phyloP scores from a whole-genome alignment of 2,888 invertebrate species.

The Kryphioiulus occultus region DNA sequence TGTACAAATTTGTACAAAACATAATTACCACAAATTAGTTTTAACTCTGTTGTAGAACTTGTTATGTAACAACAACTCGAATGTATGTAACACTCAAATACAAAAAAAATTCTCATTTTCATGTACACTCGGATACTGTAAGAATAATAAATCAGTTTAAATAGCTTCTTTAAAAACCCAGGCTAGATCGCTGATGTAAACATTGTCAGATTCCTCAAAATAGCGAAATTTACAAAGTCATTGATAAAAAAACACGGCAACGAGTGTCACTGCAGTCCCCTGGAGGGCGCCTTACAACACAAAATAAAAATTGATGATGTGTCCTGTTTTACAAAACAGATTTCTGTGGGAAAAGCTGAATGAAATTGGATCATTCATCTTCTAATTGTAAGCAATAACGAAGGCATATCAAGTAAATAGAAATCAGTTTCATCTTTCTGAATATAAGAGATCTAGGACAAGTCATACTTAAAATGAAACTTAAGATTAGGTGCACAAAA shows the following conservation, averaged over 20 bases:
- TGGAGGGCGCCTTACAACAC: neutral
- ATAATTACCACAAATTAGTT: too few species aligned
- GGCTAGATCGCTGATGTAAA: too few species aligned
- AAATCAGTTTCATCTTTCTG: neutral
- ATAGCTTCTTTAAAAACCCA: too few species aligned
- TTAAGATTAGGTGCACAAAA: neutral
- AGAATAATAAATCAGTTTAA: too few species aligned
- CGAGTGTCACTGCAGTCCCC: neutral
- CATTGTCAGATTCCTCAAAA: neutral
- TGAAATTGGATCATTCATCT: slow-evolving; percentile 1
- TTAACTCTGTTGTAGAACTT: too few species aligned
- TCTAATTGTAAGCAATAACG: slow-evolving; percentile 1
- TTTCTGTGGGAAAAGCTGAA: neutral
- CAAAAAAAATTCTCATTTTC: too few species aligned
- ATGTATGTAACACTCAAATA: too few species aligned
- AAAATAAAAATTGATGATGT: neutral
- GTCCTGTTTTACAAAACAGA: neutral
- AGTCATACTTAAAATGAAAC: neutral
- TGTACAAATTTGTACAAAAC: too few species aligned
- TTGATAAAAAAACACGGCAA: neutral
- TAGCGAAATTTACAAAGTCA: neutral
- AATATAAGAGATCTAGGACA: slow-evolving; percentile 11
- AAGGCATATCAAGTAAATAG: neutral
- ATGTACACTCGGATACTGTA: too few species aligned
- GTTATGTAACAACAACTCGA: too few species aligned